Base-by-base conservation (phyloP, 2,113 vertebrate species). In the Zingel zingel region DNA sequence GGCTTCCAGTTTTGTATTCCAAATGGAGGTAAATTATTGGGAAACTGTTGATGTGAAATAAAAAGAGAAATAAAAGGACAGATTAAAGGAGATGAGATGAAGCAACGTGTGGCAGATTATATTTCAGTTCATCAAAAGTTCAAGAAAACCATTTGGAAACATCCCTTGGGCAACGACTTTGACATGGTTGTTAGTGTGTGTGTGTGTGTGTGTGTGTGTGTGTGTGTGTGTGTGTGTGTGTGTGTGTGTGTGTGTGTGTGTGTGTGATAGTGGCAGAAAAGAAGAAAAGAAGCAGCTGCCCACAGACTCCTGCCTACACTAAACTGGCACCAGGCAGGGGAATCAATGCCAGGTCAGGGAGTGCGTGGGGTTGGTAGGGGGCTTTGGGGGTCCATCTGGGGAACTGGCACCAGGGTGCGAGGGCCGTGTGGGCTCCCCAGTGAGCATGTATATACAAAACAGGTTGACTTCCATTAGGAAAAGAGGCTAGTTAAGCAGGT, bases 371-470 rank as follows among this genome's bases (percentile, higher is more conserved):
- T 74, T 78, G 81, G 80, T 80, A 51, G 71, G 74, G 86, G 87
- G 81, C 27, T 82, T 79, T 83, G 64, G 88, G 79, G 85, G 84
- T 87, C 93, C 94, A 95, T 94, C 94, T 95, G 94, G 88, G 87
- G 86, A 92, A 80, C 89, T 95, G 91, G 94, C 88, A 94, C 77
- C 59, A 43, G 54, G 47, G 65, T 65, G 71, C 9, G 57, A 78
- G 62, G 85, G 78, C 58, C 45, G 70, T 74, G 77, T 57, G 73
- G 68, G 75, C 84, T 84, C 82, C 66, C 81, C 78, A 75, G 87
- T 87, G 87, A 90, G 82, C 68, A 77, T 73, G 85, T 89, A 87
- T 70, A 81, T 75, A 80, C 79, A 85, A 91, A 86, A 89, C 86
- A 90, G 86, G 84, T 93, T 75, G 81, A 77, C 83, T 85, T 82